Evolutionary conservation across 2,797 vertebrate species (phyloP), one percentile per base, ranked within the genome.

Genomic region (Sorex maritimensis): DNA sequence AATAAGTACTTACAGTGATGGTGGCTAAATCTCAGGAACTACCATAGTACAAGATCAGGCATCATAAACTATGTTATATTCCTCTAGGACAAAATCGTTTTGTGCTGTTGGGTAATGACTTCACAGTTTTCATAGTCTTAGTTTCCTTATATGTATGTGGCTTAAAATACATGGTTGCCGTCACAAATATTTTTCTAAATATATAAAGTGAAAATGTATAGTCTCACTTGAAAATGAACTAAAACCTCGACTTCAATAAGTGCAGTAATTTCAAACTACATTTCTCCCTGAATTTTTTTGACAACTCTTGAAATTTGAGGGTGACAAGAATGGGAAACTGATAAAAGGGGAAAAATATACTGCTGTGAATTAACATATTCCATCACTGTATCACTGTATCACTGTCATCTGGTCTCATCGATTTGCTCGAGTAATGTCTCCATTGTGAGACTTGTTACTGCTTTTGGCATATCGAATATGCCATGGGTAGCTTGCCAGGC

Each of bases 201-300:
- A 9, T 30, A 61, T 65, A 68, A 77, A 5, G 17, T 79, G n/a
- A 92, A 93, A 94, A 71, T 19, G 28, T 23, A 41, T 73, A 15
- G 19, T 8, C 19, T 81, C 17, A 46, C 28, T n/a, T 46, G 17
- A 84, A 30, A 23, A 52, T 71, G 38, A 72, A 61, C 2, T 49
- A 91, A 85, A 68, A 61, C 26, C 21, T 58, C 5, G 15, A 58
- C 17, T 58, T 34, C 34, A 34, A 34, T 58, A 58, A 58, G 2
- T 58, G 15, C 5, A 3, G 55, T 58, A 58, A 17, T 58, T 58
- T 5, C 17, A 58, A 58, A 49, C 46, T 67, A 0, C 11, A 28
- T 28, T 30, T 68, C n/a, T 80, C 68, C 38, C 34, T 1, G 28
- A 41, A 58, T 17, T 69, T 79, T 94, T 79, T 46, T 0, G 24